Evolutionary conservation across 2,888 invertebrate species (phyloP), one percentile per base, ranked within the genome.

Genomic region (Invenusta paracnida): DNA sequence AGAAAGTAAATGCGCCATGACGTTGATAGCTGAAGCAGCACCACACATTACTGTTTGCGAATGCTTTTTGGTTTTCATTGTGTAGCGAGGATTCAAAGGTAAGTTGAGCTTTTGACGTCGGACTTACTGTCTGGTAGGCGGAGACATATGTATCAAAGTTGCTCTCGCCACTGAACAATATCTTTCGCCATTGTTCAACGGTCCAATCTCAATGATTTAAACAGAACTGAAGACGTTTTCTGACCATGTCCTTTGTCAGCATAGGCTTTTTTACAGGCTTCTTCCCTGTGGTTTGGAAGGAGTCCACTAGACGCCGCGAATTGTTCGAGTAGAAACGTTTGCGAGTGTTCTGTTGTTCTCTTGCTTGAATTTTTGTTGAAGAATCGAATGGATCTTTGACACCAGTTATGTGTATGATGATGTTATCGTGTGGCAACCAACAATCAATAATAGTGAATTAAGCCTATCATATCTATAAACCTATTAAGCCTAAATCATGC

Each of bases 271-370:
- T 79, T 11, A 29, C 28, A 25, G 79, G 79, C 79, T 79, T 79
- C 28, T 79, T 79, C 25, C 5, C 23, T 11, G 23, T 79, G 23
- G 79, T 27, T 27, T 29, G 79, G 29, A 79, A 27, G 23, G 79
- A 79, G 79, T 79, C 28, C 25, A 79, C 79, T 29, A 79, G 29
- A 27, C 79, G 79, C 28, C 79, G 79, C 79, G 23, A 29, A 79
- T 79, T 29, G 79, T 79, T 79, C 79, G 79, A 27, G 79, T 79
- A 79, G 79, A 79, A 27, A 79, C 79, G 23, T 29, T 29, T 79
- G 79, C 79, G 2, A 79, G 79, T 29, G 79, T 79, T 79, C 25
- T 27, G 79, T 11, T 23, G 23, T 79, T 2, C 79, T 79, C 79
- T 29, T 29, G 23, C 79, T 79, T 79, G 79, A 79, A n/a, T 48